Evolutionary conservation across 2,797 vertebrate genomes (phyloP).

Genomic region (Simalia tracyae): DNA sequence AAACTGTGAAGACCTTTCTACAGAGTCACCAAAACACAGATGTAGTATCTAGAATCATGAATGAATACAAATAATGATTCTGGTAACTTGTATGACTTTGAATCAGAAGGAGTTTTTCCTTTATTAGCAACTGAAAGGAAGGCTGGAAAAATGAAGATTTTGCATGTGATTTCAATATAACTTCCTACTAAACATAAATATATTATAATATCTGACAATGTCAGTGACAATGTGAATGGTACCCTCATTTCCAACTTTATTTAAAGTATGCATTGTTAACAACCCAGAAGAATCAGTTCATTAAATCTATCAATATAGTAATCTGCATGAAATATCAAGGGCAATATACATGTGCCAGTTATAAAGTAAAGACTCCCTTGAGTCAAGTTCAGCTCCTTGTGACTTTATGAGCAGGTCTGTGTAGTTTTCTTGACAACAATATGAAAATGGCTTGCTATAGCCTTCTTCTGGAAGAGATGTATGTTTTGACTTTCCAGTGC

Average conservation of each 20-base stretch:
- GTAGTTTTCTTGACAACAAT: background rate
- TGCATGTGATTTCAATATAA: background rate
- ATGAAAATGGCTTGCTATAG: background rate
- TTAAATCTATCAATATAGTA: background rate
- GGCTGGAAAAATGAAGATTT: background rate
- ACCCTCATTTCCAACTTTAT: background rate
- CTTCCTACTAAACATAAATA: background rate
- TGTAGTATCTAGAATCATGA: background rate
- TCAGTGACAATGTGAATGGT: background rate
- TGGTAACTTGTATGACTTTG: background rate
- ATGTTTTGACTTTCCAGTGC: background rate
- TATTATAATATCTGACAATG: background rate
- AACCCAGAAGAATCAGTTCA: background rate
- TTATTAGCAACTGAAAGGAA: background rate
- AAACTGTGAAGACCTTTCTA: background rate
- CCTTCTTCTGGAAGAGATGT: background rate
- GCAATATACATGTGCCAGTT: background rate
- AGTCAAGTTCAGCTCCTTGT: background rate
- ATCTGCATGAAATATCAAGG: background rate
- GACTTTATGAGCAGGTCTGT: background rate
- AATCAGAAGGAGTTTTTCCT: background rate
- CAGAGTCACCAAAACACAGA: background rate
- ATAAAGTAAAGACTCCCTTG: background rate
- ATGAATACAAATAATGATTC: background rate
- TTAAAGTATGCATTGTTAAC: conserved; percentile 1